Evolutionary conservation across 2,797 vertebrate genomes (phyloP).

Genomic region (Acrossocheilus wenchowensis): DNA sequence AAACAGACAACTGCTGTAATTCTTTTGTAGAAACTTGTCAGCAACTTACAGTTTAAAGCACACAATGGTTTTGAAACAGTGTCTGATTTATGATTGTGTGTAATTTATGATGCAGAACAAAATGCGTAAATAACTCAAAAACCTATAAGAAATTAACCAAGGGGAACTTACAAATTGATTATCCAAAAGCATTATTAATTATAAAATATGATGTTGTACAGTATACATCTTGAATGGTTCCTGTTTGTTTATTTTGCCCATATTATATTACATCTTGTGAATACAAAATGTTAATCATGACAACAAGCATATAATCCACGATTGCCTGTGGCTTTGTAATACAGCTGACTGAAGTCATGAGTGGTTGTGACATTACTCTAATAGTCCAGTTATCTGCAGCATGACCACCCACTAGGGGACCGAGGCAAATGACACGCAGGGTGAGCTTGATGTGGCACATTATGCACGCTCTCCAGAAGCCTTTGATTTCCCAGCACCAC

Average conservation of each 20-base stretch:
- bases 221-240: not conserved
- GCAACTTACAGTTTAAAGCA: not conserved
- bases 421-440: slow-evolving; percentile 37
- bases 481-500: slow-evolving; percentile 66
- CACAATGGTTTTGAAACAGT: not conserved
- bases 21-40: not conserved
- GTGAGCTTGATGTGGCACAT: slow-evolving; percentile 48
- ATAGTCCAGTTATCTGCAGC: slow-evolving; percentile 45
- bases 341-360: slow-evolving; percentile 5
- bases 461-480: slow-evolving; percentile 56
- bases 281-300: slow-evolving; percentile 19
- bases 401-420: slow-evolving; percentile 27
- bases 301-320: slow-evolving; percentile 35
- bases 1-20: not conserved
- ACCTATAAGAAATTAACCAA: not conserved
- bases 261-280: not conserved
- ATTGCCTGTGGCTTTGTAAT: slow-evolving; percentile 33
- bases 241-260: not conserved
- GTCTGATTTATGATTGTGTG: not conserved
- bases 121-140: not conserved
- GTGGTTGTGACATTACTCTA: slow-evolving; percentile 42
- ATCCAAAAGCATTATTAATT: not conserved
- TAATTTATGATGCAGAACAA: not conserved
- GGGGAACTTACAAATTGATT: not conserved
- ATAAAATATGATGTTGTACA: not conserved